Conservation (phyloP, 2,888 invertebrate species). For the Monoplex corrugatus region DNA sequence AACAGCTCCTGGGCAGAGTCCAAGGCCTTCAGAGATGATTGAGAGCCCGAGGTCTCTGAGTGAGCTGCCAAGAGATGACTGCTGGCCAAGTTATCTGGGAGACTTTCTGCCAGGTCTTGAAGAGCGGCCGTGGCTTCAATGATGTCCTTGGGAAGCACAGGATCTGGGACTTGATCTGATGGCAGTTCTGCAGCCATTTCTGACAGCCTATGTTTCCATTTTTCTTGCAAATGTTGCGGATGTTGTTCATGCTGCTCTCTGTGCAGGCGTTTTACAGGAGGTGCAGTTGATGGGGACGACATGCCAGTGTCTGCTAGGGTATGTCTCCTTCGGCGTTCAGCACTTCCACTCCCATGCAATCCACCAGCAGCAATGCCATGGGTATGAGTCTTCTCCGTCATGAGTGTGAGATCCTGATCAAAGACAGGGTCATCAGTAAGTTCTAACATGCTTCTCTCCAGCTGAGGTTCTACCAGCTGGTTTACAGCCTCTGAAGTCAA, state of each 20-base stretch:
- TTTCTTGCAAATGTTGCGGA: conserved; percentile 29
- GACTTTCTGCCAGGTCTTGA: conserved; percentile 43
- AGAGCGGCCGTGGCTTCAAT: conserved; percentile 19
- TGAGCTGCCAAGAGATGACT: conserved; percentile 19
- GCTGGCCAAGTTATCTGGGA: conserved; percentile 41
- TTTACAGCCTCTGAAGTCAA: not conserved
- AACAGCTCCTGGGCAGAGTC: not conserved
- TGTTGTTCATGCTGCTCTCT: conserved; percentile 10
- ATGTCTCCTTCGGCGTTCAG: conserved; percentile 35
- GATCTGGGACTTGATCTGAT: not conserved
- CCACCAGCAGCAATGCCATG: not conserved
- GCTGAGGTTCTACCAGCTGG: not conserved
- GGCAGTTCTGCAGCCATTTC: conserved; percentile 30
- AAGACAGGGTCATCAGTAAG: conserved; percentile 18
- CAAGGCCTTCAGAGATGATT: not conserved
- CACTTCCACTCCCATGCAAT: not conserved
- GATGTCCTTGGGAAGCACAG: not conserved
- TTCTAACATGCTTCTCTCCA: conserved; percentile 25
- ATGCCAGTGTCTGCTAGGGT: conserved; percentile 24
- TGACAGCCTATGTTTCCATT: conserved; percentile 23
- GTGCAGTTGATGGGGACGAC: not conserved
- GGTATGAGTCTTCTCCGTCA: conserved; percentile 4
- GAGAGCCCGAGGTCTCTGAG: not conserved
- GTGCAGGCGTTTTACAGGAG: conserved; percentile 24
- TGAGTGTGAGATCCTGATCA: not conserved